These are phyloP conservation scores for Chamaetylas fuelleborni DNA, from an alignment of 2,113 vertebrate genomes.

Conservation along the genomic window DNA sequence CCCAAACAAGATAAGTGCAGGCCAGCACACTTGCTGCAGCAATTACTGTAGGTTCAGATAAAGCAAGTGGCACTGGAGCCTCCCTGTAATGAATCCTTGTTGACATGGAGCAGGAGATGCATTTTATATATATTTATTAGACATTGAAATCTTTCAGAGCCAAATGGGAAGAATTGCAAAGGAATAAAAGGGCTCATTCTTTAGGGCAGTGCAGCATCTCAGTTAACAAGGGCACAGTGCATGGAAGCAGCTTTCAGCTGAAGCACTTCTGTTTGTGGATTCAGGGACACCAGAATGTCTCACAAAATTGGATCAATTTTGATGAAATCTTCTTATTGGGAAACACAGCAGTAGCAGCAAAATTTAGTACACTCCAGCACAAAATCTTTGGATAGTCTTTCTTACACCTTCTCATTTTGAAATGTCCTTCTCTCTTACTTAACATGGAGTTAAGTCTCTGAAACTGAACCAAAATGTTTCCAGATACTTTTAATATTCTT, in stretches of 20 bases:
- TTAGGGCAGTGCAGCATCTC: not conserved
- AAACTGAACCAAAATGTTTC: not conserved
- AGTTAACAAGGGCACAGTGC: not conserved
- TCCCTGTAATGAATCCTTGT: conserved; percentile 62
- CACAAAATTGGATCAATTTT: not conserved
- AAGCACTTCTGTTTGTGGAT: not conserved
- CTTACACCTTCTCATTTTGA: not conserved
- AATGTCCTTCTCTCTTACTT: not conserved
- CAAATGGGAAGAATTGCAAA: not conserved
- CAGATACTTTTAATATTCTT: not conserved
- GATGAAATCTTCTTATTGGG: not conserved
- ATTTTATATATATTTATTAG: not conserved
- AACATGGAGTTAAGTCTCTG: not conserved
- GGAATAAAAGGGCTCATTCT: not conserved
- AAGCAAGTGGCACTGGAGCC: conserved; percentile 43
- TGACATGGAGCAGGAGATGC: conserved; percentile 60
- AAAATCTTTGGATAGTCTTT: not conserved
- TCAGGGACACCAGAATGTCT: not conserved
- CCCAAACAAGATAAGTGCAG: conserved; percentile 62
- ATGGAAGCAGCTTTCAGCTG: not conserved
- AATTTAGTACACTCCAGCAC: not conserved
- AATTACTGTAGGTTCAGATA: conserved; percentile 73
- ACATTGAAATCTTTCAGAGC: conserved; percentile 31
- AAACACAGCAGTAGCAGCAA: not conserved
- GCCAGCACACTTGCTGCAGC: conserved; percentile 53